Evolutionary conservation across 2,797 vertebrate species (phyloP).

Genomic region (Chiloscyllium punctatum): DNA sequence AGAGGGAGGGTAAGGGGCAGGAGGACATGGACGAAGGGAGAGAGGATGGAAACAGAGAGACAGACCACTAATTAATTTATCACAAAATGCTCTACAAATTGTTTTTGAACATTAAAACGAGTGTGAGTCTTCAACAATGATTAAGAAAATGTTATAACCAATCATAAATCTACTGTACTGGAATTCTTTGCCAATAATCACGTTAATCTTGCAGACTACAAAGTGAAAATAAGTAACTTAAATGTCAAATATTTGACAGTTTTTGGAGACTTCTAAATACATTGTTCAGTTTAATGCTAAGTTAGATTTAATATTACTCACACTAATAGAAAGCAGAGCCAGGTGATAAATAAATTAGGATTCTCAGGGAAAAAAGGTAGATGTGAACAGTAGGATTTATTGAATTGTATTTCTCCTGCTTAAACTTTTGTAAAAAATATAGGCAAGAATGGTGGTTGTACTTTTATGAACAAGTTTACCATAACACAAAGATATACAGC

Average conservation of each 20-base stretch:
- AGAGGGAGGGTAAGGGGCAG: neutral
- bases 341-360: neutral
- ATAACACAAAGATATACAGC: neutral
- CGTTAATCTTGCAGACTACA: neutral
- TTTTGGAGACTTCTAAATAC: neutral
- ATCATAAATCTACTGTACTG: neutral
- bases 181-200: neutral
- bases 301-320: neutral
- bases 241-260: neutral
- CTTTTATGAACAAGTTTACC: neutral
- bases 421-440: neutral
- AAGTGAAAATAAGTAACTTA: neutral
- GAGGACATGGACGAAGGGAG: neutral
- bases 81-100: too few relatives aligned
- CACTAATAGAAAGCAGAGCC: neutral
- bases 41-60: neutral
- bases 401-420: neutral
- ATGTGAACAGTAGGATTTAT: neutral
- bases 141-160: neutral
- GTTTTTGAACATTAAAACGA: too few relatives aligned
- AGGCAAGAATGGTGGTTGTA: neutral
- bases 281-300: neutral
- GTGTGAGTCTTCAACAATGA: too few relatives aligned
- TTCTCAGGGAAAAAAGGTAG: neutral
- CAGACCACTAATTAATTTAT: too few relatives aligned